A percentile compares a stretch with the other conserved stretches of the same genome.
These are phyloP conservation scores for Opisthograptis luteolata DNA, from an alignment of 2,888 invertebrate species.

Conservation along the genomic window DNA sequence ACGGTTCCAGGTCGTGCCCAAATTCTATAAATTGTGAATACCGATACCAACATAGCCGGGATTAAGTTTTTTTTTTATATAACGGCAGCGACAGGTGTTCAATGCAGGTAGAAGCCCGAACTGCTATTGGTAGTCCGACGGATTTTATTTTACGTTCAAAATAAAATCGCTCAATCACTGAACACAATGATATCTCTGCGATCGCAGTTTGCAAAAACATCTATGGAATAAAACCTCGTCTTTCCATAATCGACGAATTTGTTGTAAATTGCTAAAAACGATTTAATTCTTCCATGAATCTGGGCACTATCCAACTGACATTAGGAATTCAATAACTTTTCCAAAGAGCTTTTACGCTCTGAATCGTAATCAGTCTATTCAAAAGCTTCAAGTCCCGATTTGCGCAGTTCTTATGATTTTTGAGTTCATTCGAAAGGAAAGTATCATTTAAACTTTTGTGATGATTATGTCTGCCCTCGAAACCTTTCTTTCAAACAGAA, in stretches of 20 bases:
- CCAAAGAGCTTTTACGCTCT: slow-evolving; percentile 8
- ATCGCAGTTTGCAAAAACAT: slow-evolving; percentile 29
- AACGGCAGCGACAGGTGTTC: slow-evolving; percentile 72
- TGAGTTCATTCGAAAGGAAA: slow-evolving; percentile 19
- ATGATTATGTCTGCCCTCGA: slow-evolving; percentile 50
- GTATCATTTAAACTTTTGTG: slow-evolving; percentile 30
- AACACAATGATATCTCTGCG: slow-evolving; percentile 36
- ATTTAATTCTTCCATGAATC: slow-evolving; percentile 34
- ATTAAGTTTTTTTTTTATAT: slow-evolving; percentile 47
- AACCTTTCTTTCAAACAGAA: slow-evolving; percentile 54
- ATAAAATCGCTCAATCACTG: slow-evolving; percentile 48
- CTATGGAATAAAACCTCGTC: slow-evolving; percentile 23
- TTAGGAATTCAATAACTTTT: slow-evolving; percentile 23
- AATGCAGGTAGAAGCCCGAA: slow-evolving; percentile 69
- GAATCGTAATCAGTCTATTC: slow-evolving; percentile 8
- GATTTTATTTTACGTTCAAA: slow-evolving; percentile 55
- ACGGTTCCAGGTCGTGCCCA: too few species aligned
- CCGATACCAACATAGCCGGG: slow-evolving; percentile 27
- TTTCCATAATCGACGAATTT: slow-evolving; percentile 32
- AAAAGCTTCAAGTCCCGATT: slow-evolving; percentile 14
- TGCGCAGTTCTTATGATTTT: slow-evolving; percentile 20
- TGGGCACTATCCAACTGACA: slow-evolving; percentile 25
- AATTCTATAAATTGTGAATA: slow-evolving; percentile 28
- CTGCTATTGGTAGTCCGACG: slow-evolving; percentile 47
- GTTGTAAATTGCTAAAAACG: slow-evolving; percentile 37